These are phyloP conservation scores for Polypedilum vanderplanki DNA, from an alignment of 1,140 invertebrate species.

Conservation along the genomic window DNA sequence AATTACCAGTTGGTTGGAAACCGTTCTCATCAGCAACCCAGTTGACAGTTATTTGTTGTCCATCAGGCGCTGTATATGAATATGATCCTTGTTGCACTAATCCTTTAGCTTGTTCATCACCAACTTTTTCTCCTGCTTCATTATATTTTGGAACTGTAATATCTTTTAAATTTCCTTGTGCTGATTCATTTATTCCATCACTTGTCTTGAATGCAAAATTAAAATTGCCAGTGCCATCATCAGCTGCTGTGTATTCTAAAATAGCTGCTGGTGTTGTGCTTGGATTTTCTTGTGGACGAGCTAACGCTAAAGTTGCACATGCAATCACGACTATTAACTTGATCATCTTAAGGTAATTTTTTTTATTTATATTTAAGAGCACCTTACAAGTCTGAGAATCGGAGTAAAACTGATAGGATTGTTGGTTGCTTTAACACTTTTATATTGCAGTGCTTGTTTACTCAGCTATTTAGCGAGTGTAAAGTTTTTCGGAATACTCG, in stretches of 20 bases:
- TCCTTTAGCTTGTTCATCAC: conserved; percentile 43
- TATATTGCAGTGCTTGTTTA: not conserved
- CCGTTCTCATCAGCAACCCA: conserved; percentile 61
- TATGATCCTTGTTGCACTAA: conserved; percentile 52
- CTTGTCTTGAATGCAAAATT: conserved; percentile 46
- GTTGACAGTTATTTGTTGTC: conserved; percentile 54
- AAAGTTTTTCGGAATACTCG: conserved; percentile 3
- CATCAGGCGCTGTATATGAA: conserved; percentile 62
- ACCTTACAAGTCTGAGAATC: not conserved
- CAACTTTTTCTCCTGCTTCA: conserved; percentile 43
- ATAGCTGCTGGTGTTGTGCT: not conserved
- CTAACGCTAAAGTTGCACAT: not conserved
- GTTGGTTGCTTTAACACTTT: conserved; percentile 3
- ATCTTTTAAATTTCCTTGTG: conserved; percentile 53
- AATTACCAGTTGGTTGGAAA: too few relatives aligned
- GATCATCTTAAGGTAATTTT: not conserved
- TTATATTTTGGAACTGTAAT: conserved; percentile 44
- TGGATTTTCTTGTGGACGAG: not conserved
- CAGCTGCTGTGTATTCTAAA: conserved; percentile 37
- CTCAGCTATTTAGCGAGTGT: not conserved
- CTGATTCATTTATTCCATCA: conserved; percentile 56
- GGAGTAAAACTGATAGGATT: not conserved
- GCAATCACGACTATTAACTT: not conserved
- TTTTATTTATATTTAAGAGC: not conserved
- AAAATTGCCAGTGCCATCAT: conserved; percentile 30